These are phyloP conservation scores for Melolontha melolontha DNA, from an alignment of 2,888 invertebrate genomes.

Conservation along the genomic window DNA sequence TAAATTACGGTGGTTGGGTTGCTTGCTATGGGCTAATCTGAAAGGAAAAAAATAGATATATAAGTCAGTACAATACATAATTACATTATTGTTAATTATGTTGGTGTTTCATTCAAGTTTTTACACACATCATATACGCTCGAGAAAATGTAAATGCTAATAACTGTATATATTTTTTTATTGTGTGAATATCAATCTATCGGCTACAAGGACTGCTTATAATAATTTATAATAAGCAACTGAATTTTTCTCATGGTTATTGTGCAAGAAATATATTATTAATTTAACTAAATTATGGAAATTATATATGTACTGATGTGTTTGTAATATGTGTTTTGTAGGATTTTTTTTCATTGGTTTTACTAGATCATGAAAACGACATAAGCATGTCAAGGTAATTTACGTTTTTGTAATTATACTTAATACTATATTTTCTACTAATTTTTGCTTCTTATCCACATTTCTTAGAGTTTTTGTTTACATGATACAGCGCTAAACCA, in stretches of 20 bases:
- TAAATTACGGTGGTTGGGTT: constrained; percentile 1
- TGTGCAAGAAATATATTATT: constrained; percentile 7
- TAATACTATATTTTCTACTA: no score
- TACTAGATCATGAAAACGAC: constrained; percentile 14
- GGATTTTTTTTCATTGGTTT: not conserved
- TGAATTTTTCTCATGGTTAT: constrained; percentile 6
- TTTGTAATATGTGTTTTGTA: constrained; percentile 5
- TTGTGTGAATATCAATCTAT: constrained; percentile 5
- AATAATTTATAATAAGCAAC: constrained; percentile 19
- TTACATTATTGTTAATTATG: not conserved
- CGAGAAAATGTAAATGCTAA: constrained; percentile 6
- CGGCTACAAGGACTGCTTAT: constrained; percentile 15
- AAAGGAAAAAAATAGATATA: constrained; percentile 1
- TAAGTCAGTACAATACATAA: not conserved
- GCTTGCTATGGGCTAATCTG: constrained; percentile 10
- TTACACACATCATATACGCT: not conserved
- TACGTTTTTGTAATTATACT: no score
- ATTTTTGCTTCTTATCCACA: no score
- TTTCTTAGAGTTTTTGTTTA: no score
- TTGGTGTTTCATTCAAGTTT: not conserved
- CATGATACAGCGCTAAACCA: no score
- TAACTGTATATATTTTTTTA: constrained; percentile 18
- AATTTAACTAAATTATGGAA: constrained; percentile 26
- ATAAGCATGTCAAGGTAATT: no score
- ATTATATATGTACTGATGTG: constrained; percentile 21